A percentile compares a stretch with the other conserved stretches of the same genome.
Conservation (phyloP, 2,113 vertebrate genomes). For the Muntiacus muntjak region DNA sequence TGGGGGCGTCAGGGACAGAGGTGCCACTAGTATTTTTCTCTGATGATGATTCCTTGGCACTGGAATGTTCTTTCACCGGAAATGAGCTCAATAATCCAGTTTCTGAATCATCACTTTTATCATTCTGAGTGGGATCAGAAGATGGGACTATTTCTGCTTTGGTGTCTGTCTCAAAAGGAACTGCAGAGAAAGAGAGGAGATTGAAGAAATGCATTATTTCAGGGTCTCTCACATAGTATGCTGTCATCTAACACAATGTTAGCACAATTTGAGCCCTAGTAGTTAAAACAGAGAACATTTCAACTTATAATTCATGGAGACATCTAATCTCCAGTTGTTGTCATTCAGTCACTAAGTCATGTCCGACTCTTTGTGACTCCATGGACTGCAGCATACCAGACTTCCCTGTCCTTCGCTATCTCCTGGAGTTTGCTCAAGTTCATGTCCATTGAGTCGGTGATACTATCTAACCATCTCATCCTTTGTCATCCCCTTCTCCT, state of each 20-base stretch:
- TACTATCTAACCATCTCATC: not conserved
- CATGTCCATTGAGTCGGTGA: not conserved
- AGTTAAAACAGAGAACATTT: not conserved
- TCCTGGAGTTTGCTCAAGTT: not conserved
- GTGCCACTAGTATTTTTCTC: conserved; percentile 65
- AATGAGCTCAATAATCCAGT: rapidly evolving
- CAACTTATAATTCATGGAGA: not conserved
- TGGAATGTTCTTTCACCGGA: not conserved
- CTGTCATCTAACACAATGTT: not conserved
- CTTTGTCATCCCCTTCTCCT: not conserved
- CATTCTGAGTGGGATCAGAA: conserved; percentile 76
- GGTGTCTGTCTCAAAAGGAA: conserved; percentile 70
- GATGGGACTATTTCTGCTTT: conserved; percentile 41
- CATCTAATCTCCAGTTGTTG: not conserved
- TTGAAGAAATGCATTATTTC: not conserved
- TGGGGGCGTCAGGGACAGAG: conserved; percentile 91
- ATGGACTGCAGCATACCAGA: not conserved
- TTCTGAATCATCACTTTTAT: conserved; percentile 36
- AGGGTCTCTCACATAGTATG: not conserved
- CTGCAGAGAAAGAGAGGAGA: conserved; percentile 68
- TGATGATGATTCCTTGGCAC: not conserved
- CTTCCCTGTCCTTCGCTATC: not conserved
- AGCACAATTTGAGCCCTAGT: not conserved
- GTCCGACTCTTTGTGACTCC: not conserved
- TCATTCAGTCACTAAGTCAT: not conserved